These are phyloP conservation scores for Elephas maximus DNA, from an alignment of 2,113 vertebrate genomes.

Conservation along the genomic window DNA sequence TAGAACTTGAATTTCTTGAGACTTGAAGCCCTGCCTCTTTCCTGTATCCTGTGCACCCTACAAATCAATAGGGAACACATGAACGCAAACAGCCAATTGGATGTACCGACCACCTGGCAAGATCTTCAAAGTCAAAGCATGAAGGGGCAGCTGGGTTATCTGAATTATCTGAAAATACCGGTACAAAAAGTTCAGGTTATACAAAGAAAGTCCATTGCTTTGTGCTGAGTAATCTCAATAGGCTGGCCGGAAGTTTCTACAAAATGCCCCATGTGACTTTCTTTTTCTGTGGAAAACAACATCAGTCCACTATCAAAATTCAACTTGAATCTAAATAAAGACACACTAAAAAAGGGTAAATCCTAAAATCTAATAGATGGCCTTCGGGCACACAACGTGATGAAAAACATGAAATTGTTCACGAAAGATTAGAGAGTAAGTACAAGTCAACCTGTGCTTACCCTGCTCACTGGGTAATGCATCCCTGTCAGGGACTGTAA, in stretches of 20 bases:
- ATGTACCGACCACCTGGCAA: background rate
- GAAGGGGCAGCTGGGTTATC: background rate
- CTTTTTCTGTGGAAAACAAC: conserved; percentile 57
- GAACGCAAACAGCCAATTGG: background rate
- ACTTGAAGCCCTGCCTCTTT: background rate
- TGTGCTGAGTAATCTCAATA: conserved; percentile 31
- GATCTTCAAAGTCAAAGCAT: conserved; percentile 36
- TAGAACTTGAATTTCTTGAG: background rate
- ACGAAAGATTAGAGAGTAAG: no score
- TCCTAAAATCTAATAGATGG: conserved; percentile 67
- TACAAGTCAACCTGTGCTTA: no score
- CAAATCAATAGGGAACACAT: background rate
- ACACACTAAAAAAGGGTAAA: conserved; percentile 39
- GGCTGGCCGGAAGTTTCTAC: background rate
- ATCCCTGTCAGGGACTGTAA: no score
- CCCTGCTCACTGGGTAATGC: no score
- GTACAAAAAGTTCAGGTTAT: conserved; percentile 47
- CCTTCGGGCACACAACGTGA: no score
- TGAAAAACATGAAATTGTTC: no score
- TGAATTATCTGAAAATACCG: conserved; percentile 9
- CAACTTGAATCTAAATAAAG: conserved; percentile 72
- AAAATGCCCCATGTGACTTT: background rate
- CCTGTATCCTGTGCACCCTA: background rate
- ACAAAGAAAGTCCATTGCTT: conserved; percentile 7
- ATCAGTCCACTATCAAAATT: conserved; percentile 60